phyloP scores from a whole-genome alignment of 2,888 invertebrate species.

The Diploptera punctata region DNA sequence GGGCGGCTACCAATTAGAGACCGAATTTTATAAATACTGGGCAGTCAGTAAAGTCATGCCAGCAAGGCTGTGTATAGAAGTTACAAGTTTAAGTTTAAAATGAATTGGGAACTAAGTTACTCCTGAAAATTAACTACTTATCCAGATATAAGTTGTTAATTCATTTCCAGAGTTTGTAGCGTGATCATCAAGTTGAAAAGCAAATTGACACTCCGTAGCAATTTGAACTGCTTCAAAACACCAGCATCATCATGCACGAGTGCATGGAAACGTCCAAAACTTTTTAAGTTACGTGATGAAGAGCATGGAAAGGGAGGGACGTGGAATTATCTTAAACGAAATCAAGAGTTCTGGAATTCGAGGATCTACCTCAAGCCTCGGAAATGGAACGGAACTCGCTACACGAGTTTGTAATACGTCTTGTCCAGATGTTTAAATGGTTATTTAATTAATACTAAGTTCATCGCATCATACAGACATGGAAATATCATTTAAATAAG shows the following conservation, averaged over 20 bases:
- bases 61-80: too few species aligned
- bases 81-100: too few species aligned
- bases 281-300: conserved; percentile 22
- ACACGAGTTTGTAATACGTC: neutral
- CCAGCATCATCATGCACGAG: conserved; percentile 19
- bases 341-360: conserved; percentile 14
- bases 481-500: neutral
- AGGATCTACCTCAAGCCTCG: neutral
- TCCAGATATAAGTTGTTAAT: too few species aligned
- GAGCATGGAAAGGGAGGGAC: too few species aligned
- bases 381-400: neutral
- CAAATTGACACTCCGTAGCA: conserved; percentile 36
- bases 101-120: too few species aligned
- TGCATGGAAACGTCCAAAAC: conserved; percentile 23
- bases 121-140: too few species aligned
- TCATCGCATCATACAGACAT: too few species aligned
- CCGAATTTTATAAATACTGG: too few species aligned
- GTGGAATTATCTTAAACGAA: conserved; percentile 33
- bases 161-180: too few species aligned
- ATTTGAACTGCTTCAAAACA: conserved; percentile 31
- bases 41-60: too few species aligned
- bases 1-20: too few species aligned
- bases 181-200: neutral
- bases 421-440: neutral
- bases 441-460: too few species aligned